Base-by-base conservation (phyloP, 2,797 vertebrate species). In the Sparus aurata region DNA sequence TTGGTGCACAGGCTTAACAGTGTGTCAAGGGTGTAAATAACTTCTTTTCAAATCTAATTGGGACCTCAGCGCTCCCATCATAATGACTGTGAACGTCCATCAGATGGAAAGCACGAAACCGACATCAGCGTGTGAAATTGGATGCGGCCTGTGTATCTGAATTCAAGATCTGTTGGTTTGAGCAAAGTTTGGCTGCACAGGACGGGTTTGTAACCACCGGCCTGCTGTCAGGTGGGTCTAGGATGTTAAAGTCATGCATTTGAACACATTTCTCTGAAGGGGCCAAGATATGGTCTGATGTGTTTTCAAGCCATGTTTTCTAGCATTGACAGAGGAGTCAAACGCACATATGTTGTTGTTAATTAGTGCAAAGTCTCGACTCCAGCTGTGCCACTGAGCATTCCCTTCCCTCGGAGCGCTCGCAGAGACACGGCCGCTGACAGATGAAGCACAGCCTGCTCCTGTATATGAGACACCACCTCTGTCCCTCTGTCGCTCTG, bases 371-470 rank as follows among this genome's bases (percentile, higher is more conserved):
- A 61, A 77, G 84, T 80, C 87, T 77, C 38, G 5, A 70, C 83
- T 90, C 87, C 91, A 89, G 92, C 90, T 92, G 91, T 85, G 77
- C 80, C 89, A 73, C 77, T 47, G 85, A 84, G 78, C 81, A 67
- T 77, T 86, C 82, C 69, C 41, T 15, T 88, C 77, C 84, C 77
- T 80, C 72, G 0, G 25, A 85, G 77, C 54, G 1, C 70, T 38
- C 82, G 85, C 43, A 9, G 75, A 73, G 76, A 75, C 79, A 64
- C 57, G 63, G 79, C 43, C 47, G 69, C 83, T 84, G 90, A 91
- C 89, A 87, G 93, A 93, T 53, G 72, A 90, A 80, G 82, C 78
- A 27, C 92, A 91, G 93, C 68, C 89, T 79, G 70, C 88, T 88
- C 72, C 86, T 62, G 81, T 73, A 68, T 69, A 78, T 60, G 77